Percentiles rank a stretch among this genome's conserved stretches.
phyloP scores from a whole-genome alignment of 2,888 invertebrate genomes.

The Nomada fucata region DNA sequence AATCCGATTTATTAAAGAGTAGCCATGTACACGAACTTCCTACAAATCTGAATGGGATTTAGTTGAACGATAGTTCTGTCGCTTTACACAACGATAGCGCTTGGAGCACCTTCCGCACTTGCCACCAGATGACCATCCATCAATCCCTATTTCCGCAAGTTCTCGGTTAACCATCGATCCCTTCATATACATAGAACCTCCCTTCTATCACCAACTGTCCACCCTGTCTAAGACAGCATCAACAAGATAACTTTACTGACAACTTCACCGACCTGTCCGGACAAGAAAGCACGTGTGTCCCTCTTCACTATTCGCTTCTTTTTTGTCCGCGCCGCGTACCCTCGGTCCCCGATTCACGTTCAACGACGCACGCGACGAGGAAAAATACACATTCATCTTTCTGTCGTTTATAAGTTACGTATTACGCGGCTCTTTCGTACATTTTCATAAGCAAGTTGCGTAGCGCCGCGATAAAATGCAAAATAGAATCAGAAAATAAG shows the following conservation, averaged over 20 bases:
- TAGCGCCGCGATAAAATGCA: too few species aligned
- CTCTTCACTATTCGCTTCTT: background rate
- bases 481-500: too few species aligned
- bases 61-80: background rate
- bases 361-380: background rate
- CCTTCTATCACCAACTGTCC: constrained; percentile 15
- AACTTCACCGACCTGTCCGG: constrained; percentile 1
- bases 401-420: too few species aligned
- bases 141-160: constrained; percentile 37
- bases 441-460: too few species aligned
- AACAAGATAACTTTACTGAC: constrained; percentile 29
- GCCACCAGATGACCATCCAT: constrained; percentile 33
- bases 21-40: background rate
- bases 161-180: constrained; percentile 36
- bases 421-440: too few species aligned
- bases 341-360: constrained; percentile 7
- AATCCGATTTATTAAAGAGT: background rate
- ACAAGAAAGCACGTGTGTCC: constrained; percentile 28
- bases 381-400: too few species aligned
- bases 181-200: constrained; percentile 28
- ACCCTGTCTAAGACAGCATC: constrained; percentile 25
- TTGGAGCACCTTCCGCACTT: background rate
- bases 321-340: background rate
- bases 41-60: background rate
- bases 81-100: background rate